A percentile compares a stretch with the other conserved stretches of the same genome.
phyloP scores from a whole-genome alignment of 2,113 vertebrate species.

The Anthoscopus minutus region DNA sequence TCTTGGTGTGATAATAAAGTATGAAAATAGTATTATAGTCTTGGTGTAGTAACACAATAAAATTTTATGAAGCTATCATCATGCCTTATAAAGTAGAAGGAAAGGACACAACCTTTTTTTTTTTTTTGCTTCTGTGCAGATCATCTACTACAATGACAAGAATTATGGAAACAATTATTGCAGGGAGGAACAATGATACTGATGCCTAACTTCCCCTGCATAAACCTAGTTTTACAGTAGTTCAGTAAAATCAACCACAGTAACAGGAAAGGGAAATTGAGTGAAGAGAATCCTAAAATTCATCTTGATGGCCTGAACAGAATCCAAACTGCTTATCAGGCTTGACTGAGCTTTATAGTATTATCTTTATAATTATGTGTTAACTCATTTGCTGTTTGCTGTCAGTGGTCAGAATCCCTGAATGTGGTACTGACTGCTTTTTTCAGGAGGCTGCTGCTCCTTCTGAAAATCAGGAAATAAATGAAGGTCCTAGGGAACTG shows the following conservation, averaged over 20 bases:
- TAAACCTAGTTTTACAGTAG: slow-evolving; percentile 14
- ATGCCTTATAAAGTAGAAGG: slow-evolving; percentile 49
- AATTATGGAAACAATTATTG: slow-evolving; percentile 34
- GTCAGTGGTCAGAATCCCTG: not conserved
- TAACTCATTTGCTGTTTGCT: not conserved
- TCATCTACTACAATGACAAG: slow-evolving; percentile 25
- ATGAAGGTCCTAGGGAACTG: not conserved
- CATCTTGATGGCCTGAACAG: not conserved
- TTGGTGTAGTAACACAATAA: slow-evolving; percentile 35
- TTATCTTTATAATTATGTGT: not conserved
- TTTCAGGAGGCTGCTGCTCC: not conserved
- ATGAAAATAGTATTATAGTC: not conserved
- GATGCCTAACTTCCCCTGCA: not conserved
- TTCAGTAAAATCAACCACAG: slow-evolving; percentile 18
- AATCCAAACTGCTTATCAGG: not conserved
- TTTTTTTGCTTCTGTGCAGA: not conserved
- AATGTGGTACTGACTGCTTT: not conserved
- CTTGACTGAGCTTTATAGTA: not conserved
- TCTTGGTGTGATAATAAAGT: slow-evolving; percentile 25
- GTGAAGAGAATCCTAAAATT: not conserved
- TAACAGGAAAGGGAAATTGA: slow-evolving; percentile 6
- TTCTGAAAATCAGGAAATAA: not conserved
- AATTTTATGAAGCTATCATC: slow-evolving; percentile 51
- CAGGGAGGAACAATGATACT: not conserved
- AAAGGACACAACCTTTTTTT: slow-evolving; percentile 18